Evolutionary conservation across 2,888 invertebrate species (phyloP).

Genomic region (Mesopsocus fuscifrons): DNA sequence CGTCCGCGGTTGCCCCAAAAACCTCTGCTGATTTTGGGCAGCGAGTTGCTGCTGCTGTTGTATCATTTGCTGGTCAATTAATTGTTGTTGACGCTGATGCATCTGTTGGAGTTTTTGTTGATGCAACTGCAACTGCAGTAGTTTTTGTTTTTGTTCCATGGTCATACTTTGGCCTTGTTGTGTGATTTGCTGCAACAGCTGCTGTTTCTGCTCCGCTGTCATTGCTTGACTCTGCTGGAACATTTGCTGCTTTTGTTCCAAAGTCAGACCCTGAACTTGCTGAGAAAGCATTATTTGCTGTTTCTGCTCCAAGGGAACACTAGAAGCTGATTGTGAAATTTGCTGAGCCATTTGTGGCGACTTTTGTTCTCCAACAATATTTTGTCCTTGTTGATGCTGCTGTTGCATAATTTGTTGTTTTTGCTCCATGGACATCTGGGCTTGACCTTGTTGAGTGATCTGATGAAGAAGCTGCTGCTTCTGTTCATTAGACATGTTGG

Average conservation of each 20-base stretch:
- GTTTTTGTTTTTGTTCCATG: slow-evolving; percentile 10
- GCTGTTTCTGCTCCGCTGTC: slow-evolving; percentile 24
- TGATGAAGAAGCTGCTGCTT: slow-evolving; percentile 19
- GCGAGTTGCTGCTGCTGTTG: slow-evolving; percentile 17
- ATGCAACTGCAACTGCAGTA: slow-evolving; percentile 11
- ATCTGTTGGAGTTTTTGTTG: slow-evolving; percentile 14
- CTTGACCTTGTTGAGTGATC: slow-evolving; percentile 15
- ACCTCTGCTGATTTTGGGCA: slow-evolving; percentile 13
- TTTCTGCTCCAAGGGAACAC: too few relatives aligned
- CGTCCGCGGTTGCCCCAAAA: slow-evolving; percentile 12
- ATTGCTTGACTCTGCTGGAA: slow-evolving; percentile 23
- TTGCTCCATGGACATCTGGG: slow-evolving; percentile 12
- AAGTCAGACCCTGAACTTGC: slow-evolving; percentile 25
- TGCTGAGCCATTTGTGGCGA: too few relatives aligned
- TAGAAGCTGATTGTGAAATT: too few relatives aligned
- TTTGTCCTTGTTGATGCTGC: slow-evolving; percentile 17
- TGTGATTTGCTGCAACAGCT: slow-evolving; percentile 26
- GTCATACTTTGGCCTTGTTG: slow-evolving; percentile 16
- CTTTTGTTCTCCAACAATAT: slow-evolving; percentile 20
- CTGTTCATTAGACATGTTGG: not conserved
- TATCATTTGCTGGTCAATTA: slow-evolving; percentile 15
- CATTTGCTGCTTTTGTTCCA: slow-evolving; percentile 20
- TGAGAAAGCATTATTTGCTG: too few relatives aligned
- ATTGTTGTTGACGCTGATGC: slow-evolving; percentile 14
- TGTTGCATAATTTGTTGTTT: slow-evolving; percentile 15